Evolutionary conservation across 2,888 invertebrate species (phyloP), one percentile per base, ranked within the genome.

Genomic region (Actias luna): DNA sequence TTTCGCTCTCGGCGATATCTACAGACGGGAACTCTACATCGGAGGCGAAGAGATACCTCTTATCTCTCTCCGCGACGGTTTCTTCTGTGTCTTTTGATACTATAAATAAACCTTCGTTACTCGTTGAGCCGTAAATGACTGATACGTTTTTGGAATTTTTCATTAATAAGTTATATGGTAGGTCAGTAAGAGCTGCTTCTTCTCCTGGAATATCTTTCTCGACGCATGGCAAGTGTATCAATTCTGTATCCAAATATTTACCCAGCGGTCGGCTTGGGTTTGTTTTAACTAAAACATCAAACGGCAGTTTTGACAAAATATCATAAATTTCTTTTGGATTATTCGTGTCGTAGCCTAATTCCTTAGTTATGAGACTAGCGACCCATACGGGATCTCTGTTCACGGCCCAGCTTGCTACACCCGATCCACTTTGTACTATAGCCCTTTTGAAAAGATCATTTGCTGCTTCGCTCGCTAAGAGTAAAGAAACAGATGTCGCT

Each of bases 351-450:
- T 83, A 76, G 0, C 89, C 90, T 39, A 90, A 66, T 5, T 79
- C 74, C 78, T 88, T 84, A 0, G 86, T 85, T 62, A 91, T 67
- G 1, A 89, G 73, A 67, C 84, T 85, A 1, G 91, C 89, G 8
- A 80, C 70, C 79, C 78, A 80, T 8, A 89, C 58, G 0, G 92
- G 91, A 5, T 88, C 78, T 67, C 86, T 83, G 57, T 90, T 85
- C 1, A 89, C 75, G 2, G 85, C 78, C 92, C 92, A 92, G 71
- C 81, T 88, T 0, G 90, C 75, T 61, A 83, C 65, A 1, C 87
- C 80, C 0, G 88, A 83, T 3, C 92, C 92, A 66, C 92, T 91
- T 67, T 91, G 91, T 12, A 88, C 65, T 27, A 92, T 92, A 1
- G 80, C 89, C 77, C 76, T 87, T 7, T 87, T 75, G 65, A 89